Evolutionary conservation across 2,113 vertebrate species (phyloP).

Genomic region (Physeter macrocephalus): DNA sequence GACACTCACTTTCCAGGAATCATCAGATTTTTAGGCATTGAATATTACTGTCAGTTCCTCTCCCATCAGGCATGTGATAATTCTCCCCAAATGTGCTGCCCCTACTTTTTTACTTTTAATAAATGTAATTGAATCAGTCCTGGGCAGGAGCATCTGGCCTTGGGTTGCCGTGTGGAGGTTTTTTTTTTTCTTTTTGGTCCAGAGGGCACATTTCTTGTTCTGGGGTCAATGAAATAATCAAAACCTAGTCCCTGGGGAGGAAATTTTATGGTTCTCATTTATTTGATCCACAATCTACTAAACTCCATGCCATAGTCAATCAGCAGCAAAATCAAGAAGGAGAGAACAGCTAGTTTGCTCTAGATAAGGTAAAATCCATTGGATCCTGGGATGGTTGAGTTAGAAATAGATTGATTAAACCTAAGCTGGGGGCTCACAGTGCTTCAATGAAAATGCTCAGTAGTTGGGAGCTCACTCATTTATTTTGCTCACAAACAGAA

Average conservation of each 20-base stretch:
- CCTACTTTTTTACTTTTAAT: constrained; percentile 55
- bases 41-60: neutral
- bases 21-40: neutral
- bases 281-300: constrained; percentile 88
- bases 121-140: constrained; percentile 61
- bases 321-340: constrained; percentile 75
- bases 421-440: constrained; percentile 5
- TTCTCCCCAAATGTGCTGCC: constrained; percentile 21
- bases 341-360: constrained; percentile 35
- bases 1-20: constrained; percentile 24
- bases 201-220: constrained; percentile 83
- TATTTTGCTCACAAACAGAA: constrained; percentile 71
- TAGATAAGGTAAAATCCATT: constrained; percentile 57
- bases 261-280: constrained; percentile 86
- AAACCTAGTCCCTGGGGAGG: constrained; percentile 87
- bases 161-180: constrained; percentile 77
- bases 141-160: constrained; percentile 81
- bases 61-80: constrained; percentile 19
- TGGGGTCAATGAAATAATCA: constrained; percentile 88
- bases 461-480: constrained; percentile 58
- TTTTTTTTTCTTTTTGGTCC: constrained; percentile 73
- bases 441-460: constrained; percentile 46
- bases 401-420: constrained; percentile 61
- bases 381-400: constrained; percentile 39
- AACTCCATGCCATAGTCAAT: constrained; percentile 87